Percentiles rank a stretch among this genome's conserved stretches.
phyloP scores from a whole-genome alignment of 2,113 vertebrate genomes.

The Crotalus helleri region DNA sequence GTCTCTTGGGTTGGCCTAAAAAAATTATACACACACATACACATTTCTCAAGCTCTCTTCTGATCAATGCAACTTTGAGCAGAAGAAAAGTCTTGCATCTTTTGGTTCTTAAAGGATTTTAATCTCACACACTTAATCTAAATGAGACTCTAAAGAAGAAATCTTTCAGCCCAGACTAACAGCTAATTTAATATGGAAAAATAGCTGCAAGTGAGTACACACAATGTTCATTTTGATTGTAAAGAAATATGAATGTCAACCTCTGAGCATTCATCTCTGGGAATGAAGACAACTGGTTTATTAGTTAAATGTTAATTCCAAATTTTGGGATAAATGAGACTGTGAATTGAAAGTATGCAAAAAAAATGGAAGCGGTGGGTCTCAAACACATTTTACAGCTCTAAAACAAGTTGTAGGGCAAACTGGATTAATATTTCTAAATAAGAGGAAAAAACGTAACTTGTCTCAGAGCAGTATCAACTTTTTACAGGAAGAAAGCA shows the following conservation, averaged over 20 bases:
- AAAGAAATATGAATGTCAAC: background rate
- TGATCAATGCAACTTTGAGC: background rate
- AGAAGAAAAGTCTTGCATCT: background rate
- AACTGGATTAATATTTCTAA: background rate
- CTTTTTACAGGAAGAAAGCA: background rate
- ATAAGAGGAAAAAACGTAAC: background rate
- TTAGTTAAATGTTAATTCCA: background rate
- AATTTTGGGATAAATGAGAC: background rate
- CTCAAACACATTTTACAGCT: background rate
- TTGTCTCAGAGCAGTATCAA: background rate
- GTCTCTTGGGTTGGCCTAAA: background rate
- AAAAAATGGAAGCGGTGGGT: background rate
- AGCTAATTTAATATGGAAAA: background rate
- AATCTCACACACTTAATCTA: background rate
- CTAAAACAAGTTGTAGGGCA: background rate
- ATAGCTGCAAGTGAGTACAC: background rate
- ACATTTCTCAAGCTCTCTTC: background rate
- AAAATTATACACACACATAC: background rate
- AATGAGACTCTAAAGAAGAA: background rate
- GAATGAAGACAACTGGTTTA: background rate
- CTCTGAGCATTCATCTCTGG: background rate
- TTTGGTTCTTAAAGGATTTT: background rate
- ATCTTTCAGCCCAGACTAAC: background rate
- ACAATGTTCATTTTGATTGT: conserved; percentile 2
- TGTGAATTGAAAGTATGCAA: background rate